A percentile compares a stretch with the other conserved stretches of the same genome.
Conservation (phyloP, 2,888 invertebrate species). For the Euclidia mi region DNA sequence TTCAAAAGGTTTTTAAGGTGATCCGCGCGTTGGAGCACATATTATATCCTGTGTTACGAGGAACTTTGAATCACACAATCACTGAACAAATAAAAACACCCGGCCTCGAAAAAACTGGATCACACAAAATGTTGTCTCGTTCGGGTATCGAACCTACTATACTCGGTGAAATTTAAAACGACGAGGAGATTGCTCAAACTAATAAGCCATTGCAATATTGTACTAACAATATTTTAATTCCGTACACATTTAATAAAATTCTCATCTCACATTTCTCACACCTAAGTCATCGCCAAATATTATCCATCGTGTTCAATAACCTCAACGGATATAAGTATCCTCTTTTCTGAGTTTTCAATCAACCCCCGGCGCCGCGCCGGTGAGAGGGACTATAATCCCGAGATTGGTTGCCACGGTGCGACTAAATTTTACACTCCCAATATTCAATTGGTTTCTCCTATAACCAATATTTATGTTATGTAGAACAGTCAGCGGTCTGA, state of each 20-base stretch:
- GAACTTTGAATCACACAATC: no score
- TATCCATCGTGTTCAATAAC: conserved; percentile 15
- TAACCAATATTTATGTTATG: conserved; percentile 10
- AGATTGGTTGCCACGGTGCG: conserved; percentile 30
- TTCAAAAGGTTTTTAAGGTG: no score
- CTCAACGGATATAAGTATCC: conserved; percentile 12
- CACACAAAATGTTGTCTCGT: no score
- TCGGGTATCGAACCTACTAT: no score
- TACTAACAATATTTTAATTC: neutral
- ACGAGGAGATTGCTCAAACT: no score
- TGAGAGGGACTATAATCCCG: conserved; percentile 32
- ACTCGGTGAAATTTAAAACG: no score
- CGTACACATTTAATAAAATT: neutral
- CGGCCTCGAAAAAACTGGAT: no score
- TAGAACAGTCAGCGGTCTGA: no score
- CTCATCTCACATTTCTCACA: neutral
- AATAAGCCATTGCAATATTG: no score
- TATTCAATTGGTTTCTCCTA: conserved; percentile 14
- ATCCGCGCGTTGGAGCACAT: no score
- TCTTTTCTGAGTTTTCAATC: conserved; percentile 39
- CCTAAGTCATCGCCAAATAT: conserved; percentile 13
- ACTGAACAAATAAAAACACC: no score
- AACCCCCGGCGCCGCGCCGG: conserved; percentile 9
- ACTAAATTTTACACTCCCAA: conserved; percentile 19
- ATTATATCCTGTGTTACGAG: no score